A percentile compares a stretch with the other conserved stretches of the same genome.
phyloP scores from a whole-genome alignment of 2,113 vertebrate species.

The Delphinus delphis region DNA sequence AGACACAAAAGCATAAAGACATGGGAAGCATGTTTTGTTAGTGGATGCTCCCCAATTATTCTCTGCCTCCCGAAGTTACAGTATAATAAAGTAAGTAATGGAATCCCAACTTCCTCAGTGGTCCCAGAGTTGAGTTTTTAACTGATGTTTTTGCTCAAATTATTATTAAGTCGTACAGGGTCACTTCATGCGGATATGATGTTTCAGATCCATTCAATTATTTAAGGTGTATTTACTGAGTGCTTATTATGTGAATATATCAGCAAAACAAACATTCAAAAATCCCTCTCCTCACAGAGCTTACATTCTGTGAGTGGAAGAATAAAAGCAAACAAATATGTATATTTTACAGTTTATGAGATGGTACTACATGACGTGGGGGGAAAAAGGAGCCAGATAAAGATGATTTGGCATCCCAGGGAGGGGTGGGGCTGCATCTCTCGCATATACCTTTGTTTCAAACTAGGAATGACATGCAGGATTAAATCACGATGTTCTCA shows the following conservation, averaged over 20 bases:
- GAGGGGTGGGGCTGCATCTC: fast-evolving
- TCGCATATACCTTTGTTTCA: not conserved
- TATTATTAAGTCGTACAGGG: not conserved
- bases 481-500: not conserved
- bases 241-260: not conserved
- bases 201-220: not conserved
- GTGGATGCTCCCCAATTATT: not conserved
- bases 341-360: not conserved
- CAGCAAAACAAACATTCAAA: not conserved
- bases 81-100: not conserved
- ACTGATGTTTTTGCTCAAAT: not conserved
- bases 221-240: not conserved
- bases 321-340: not conserved
- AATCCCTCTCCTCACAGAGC: not conserved
- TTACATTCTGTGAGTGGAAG: not conserved
- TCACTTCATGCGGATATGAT: not conserved
- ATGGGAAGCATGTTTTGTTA: not conserved
- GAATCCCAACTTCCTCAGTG: not conserved
- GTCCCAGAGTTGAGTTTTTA: not conserved
- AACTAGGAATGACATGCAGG: not conserved
- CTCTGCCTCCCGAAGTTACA: not conserved
- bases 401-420: not conserved
- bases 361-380: not conserved
- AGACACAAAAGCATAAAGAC: not conserved
- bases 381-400: not conserved